Percentiles rank a stretch among this genome's conserved stretches.
phyloP scores from a whole-genome alignment of 1,140 invertebrate species.

The Triops longicaudatus region DNA sequence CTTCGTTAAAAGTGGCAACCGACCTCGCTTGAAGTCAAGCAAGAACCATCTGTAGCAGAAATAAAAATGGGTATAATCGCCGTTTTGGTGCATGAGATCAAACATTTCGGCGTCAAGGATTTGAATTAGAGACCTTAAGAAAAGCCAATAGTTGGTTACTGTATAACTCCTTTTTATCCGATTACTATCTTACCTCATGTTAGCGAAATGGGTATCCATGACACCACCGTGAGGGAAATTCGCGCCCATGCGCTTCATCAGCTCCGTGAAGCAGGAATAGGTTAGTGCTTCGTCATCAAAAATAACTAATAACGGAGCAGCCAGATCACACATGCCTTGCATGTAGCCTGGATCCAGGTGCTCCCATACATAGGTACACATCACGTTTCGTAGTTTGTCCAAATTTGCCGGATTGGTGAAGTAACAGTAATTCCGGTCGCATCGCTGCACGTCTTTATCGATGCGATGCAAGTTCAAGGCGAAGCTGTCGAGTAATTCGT shows the following conservation, averaged over 20 bases:
- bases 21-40: conserved; percentile 65
- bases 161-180: background rate
- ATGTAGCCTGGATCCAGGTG: conserved; percentile 82
- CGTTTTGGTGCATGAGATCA: conserved; percentile 86
- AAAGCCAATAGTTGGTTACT: conserved; percentile 24
- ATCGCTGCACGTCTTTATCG: conserved; percentile 91
- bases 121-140: conserved; percentile 62
- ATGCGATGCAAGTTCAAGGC: conserved; percentile 86
- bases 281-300: conserved; percentile 86
- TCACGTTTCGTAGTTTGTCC: conserved; percentile 88
- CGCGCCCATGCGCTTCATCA: conserved; percentile 80
- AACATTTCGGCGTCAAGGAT: conserved; percentile 89
- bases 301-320: conserved; percentile 82
- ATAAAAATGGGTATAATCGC: conserved; percentile 94
- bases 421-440: conserved; percentile 87
- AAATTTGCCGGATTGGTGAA: conserved; percentile 74
- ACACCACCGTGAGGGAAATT: conserved; percentile 90
- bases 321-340: conserved; percentile 92
- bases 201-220: conserved; percentile 91
- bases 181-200: conserved; percentile 69
- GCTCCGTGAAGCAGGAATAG: conserved; percentile 79
- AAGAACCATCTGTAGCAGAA: conserved; percentile 93
- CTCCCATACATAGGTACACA: conserved; percentile 96
- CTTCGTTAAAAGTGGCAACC: conserved; percentile 22
- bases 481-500: conserved; percentile 74